Evolutionary conservation across 2,113 vertebrate genomes (phyloP).

Genomic region (Charadrius vociferus): DNA sequence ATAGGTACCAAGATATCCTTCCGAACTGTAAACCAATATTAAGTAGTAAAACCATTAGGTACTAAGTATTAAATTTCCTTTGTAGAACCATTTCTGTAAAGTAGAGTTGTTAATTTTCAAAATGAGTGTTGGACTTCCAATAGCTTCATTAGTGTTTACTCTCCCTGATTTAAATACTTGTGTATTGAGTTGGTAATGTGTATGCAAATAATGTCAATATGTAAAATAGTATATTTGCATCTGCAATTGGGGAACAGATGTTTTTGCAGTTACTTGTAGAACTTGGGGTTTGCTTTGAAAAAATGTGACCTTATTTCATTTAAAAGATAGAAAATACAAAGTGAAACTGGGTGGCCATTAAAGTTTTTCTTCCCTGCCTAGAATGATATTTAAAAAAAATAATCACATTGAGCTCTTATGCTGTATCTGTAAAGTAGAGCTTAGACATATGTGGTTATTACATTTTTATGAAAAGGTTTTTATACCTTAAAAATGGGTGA

Average conservation of each 20-base stretch:
- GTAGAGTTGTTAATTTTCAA: neutral
- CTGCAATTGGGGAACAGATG: neutral
- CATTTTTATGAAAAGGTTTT: neutral
- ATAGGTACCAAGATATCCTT: fast-evolving
- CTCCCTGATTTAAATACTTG: neutral
- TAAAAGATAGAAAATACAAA: neutral
- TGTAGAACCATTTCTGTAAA: neutral
- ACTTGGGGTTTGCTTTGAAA: neutral
- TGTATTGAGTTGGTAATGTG: neutral
- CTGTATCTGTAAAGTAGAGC: neutral
- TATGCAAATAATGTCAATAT: neutral
- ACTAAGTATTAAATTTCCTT: neutral
- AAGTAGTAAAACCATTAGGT: neutral
- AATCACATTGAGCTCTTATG: neutral
- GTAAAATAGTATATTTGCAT: neutral
- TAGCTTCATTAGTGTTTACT: neutral
- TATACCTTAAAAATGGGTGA: neutral
- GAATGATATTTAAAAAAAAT: neutral
- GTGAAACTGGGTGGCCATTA: neutral
- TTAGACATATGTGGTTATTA: neutral
- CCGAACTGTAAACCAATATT: neutral
- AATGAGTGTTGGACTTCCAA: neutral
- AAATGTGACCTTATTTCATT: neutral
- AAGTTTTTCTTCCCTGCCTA: neutral
- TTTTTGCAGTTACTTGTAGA: neutral